phyloP scores from a whole-genome alignment of 2,797 vertebrate species.

The Vultur gryphus region DNA sequence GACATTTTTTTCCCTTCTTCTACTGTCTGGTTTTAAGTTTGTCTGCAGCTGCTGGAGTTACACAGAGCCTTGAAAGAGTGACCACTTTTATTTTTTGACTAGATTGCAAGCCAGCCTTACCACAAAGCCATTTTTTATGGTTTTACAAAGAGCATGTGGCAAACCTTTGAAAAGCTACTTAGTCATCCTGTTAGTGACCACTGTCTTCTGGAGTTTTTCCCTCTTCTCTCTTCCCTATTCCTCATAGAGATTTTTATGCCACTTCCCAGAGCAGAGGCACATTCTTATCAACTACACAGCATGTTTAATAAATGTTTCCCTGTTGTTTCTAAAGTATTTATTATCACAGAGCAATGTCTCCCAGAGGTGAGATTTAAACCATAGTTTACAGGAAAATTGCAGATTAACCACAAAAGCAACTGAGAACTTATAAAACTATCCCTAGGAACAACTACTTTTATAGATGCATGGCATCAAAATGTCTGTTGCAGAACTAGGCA shows the following conservation, averaged over 20 bases:
- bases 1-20: neutral
- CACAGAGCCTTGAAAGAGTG: slow-evolving; percentile 20
- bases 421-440: neutral
- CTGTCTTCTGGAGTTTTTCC: neutral
- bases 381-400: neutral
- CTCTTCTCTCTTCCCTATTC: neutral
- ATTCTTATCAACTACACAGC: neutral
- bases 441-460: neutral
- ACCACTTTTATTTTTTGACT: slow-evolving; percentile 53
- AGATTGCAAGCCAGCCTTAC: slow-evolving; percentile 17
- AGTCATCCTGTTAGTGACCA: slow-evolving; percentile 21
- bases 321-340: neutral
- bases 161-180: slow-evolving; percentile 49
- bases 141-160: neutral
- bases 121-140: slow-evolving; percentile 32
- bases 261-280: neutral
- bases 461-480: neutral
- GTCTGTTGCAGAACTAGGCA: neutral
- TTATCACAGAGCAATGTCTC: neutral
- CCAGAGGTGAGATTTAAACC: neutral
- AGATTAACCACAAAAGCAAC: neutral
- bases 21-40: slow-evolving; percentile 21
- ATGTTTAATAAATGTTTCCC: neutral
- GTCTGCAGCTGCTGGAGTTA: slow-evolving; percentile 41
- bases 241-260: neutral